Evolutionary conservation across 2,797 vertebrate genomes (phyloP).

Genomic region (Decapterus maruadsi): DNA sequence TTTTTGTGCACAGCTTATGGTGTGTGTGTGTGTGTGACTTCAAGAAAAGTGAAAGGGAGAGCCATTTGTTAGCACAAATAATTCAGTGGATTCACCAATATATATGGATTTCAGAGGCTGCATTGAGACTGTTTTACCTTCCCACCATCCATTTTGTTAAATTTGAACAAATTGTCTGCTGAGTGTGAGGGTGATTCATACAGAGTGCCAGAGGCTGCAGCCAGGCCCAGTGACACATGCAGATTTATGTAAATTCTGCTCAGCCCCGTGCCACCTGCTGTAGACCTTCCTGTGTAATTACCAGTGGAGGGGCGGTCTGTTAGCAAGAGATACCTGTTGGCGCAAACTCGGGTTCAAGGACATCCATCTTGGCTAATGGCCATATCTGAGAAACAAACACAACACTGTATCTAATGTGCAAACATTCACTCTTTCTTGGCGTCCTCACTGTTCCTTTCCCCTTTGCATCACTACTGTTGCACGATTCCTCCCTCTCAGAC

Average conservation of each 20-base stretch:
- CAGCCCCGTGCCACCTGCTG: slow-evolving; percentile 70
- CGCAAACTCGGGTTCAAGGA: slow-evolving; percentile 74
- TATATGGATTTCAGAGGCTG: slow-evolving; percentile 21
- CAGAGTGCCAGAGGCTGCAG: slow-evolving; percentile 74
- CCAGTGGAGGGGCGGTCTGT: slow-evolving; percentile 69
- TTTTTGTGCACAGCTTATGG: neutral
- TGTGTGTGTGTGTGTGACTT: slow-evolving; percentile 17
- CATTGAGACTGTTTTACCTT: slow-evolving; percentile 16
- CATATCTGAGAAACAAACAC: slow-evolving; percentile 45
- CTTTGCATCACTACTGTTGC: neutral
- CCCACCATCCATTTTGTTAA: slow-evolving; percentile 38
- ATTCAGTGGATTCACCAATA: neutral
- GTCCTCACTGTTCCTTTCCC: neutral
- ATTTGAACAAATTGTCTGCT: slow-evolving; percentile 62
- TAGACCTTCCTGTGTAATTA: slow-evolving; percentile 80
- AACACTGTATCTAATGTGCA: slow-evolving; percentile 17
- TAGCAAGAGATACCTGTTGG: slow-evolving; percentile 74
- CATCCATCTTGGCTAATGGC: slow-evolving; percentile 70
- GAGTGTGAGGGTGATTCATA: slow-evolving; percentile 59
- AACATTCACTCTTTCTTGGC: slow-evolving; percentile 23
- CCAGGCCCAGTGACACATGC: slow-evolving; percentile 78
- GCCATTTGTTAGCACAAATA: slow-evolving; percentile 26
- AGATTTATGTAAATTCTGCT: slow-evolving; percentile 83
- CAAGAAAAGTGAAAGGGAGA: neutral
- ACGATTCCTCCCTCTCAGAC: neutral